These are phyloP conservation scores for Champsocephalus esox DNA, from an alignment of 2,797 vertebrate species.

Conservation along the genomic window DNA sequence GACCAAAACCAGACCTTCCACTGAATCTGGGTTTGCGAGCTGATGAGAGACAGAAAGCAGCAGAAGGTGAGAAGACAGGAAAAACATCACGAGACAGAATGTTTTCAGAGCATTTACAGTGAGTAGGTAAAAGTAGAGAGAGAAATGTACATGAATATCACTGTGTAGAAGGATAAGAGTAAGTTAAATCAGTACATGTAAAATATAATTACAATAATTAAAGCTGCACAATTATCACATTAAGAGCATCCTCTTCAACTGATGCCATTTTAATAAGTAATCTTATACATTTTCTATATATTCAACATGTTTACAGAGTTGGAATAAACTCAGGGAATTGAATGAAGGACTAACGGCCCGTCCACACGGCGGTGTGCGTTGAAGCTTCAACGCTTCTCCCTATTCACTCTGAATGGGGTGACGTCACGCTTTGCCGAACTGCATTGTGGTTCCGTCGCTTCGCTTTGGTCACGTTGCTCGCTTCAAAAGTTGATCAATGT, in stretches of 20 bases:
- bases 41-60: slow-evolving; percentile 50
- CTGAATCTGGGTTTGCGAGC: slow-evolving; percentile 87
- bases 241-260: background rate
- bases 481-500: no score
- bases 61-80: background rate
- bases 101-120: background rate
- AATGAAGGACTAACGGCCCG: no score
- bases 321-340: no score
- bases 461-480: no score
- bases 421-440: no score
- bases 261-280: background rate
- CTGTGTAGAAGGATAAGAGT: background rate
- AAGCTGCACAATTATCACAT: background rate
- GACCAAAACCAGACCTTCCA: slow-evolving; percentile 92
- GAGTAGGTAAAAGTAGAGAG: background rate
- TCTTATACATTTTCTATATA: background rate
- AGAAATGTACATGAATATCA: background rate
- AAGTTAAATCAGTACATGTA: background rate
- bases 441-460: no score
- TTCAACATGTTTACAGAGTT: no score
- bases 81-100: background rate
- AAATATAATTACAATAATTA: background rate
- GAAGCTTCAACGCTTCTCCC: no score
- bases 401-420: no score
- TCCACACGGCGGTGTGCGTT: no score